phyloP scores from a whole-genome alignment of 2,888 invertebrate species.

The Leptopilina syphax region DNA sequence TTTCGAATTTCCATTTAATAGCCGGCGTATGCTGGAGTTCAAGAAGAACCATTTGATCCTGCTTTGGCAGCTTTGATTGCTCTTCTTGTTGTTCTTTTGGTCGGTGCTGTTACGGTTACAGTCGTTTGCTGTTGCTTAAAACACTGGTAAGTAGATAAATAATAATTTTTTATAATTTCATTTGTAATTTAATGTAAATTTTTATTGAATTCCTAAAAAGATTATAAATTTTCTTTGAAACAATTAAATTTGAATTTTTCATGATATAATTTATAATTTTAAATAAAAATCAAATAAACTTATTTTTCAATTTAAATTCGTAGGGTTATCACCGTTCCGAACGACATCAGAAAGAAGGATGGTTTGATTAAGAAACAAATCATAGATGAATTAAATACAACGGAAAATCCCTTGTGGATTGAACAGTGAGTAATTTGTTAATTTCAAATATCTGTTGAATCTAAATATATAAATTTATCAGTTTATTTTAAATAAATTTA shows the following conservation, averaged over 20 bases:
- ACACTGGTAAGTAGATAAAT: conserved; percentile 82
- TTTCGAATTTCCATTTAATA: conserved; percentile 56
- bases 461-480: no score
- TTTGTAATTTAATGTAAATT: no score
- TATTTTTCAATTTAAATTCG: conserved; percentile 40
- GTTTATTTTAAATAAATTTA: no score
- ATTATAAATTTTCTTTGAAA: no score
- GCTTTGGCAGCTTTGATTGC: conserved; percentile 92
- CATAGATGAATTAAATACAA: conserved; percentile 91
- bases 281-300: not conserved
- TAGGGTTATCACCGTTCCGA: conserved; percentile 89
- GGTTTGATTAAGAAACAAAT: conserved; percentile 90
- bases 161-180: not conserved
- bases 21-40: conserved; percentile 83
- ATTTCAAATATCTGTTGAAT: not conserved
- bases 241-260: not conserved
- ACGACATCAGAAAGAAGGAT: conserved; percentile 89
- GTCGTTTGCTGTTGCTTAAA: conserved; percentile 93
- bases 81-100: conserved; percentile 88
- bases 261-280: not conserved
- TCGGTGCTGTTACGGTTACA: conserved; percentile 91
- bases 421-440: conserved; percentile 84
- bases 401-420: conserved; percentile 95
- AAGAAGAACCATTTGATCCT: conserved; percentile 89
- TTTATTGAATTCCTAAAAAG: no score